phyloP scores from a whole-genome alignment of 2,797 vertebrate genomes.

The Tolypeutes matacus region DNA sequence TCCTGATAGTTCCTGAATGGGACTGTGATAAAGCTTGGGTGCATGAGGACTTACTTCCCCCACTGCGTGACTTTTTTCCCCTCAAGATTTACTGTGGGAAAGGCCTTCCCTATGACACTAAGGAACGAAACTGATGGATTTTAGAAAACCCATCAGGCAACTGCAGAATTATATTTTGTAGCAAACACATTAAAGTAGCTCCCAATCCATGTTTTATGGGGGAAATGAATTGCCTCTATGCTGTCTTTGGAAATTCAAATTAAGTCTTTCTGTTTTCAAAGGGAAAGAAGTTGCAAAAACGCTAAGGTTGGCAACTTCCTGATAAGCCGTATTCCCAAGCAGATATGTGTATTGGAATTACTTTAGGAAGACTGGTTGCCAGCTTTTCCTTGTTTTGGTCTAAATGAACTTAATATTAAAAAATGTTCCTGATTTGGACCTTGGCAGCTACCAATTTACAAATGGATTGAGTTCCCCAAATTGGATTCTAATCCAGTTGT shows the following conservation, averaged over 20 bases:
- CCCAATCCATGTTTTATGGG: neutral
- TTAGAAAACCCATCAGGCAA: neutral
- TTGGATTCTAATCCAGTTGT: constrained; percentile 66
- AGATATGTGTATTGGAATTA: constrained; percentile 40
- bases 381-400: constrained; percentile 61
- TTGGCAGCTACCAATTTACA: constrained; percentile 23
- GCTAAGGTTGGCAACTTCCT: constrained; percentile 65
- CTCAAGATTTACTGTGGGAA: neutral
- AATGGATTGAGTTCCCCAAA: constrained; percentile 57
- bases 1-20: neutral
- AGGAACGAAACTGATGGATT: neutral
- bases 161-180: constrained; percentile 1
- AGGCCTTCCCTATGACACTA: neutral
- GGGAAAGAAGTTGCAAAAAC: constrained; percentile 27
- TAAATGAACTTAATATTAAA: constrained; percentile 70
- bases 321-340: constrained; percentile 34
- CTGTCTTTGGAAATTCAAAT: constrained; percentile 65
- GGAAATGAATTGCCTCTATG: constrained; percentile 42
- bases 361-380: constrained; percentile 44
- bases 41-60: neutral
- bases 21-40: neutral
- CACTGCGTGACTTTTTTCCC: neutral
- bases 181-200: constrained; percentile 54
- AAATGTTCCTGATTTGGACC: constrained; percentile 69
- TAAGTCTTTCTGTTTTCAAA: constrained; percentile 41